These are phyloP conservation scores for Idaea straminata DNA, from an alignment of 2,888 invertebrate species.

Conservation along the genomic window DNA sequence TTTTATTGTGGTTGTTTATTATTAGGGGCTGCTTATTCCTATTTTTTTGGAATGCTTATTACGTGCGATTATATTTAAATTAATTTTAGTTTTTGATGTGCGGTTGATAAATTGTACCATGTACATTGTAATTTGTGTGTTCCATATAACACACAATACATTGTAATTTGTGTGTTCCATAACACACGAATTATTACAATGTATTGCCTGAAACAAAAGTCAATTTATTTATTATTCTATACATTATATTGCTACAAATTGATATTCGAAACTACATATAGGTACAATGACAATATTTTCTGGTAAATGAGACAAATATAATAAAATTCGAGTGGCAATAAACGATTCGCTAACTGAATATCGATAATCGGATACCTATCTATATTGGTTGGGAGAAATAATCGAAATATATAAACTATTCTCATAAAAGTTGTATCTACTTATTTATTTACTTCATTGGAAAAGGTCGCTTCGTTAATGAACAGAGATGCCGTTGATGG, in stretches of 20 bases:
- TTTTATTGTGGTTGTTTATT: no score
- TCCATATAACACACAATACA: no score
- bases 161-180: no score
- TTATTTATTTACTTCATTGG: not conserved
- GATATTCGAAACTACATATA: not conserved
- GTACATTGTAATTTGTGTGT: no score
- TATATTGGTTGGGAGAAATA: not conserved
- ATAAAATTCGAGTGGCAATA: not conserved
- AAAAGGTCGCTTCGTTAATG: not conserved
- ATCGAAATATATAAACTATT: not conserved
- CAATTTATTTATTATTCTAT: not conserved
- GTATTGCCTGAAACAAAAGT: no score
- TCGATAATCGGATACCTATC: not conserved
- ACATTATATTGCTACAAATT: not conserved
- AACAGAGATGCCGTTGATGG: not conserved
- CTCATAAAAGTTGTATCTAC: not conserved
- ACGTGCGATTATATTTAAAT: no score
- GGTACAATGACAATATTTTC: conserved; percentile 1
- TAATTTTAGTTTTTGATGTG: no score
- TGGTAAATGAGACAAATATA: not conserved
- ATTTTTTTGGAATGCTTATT: no score
- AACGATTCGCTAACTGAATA: not conserved
- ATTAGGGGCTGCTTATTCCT: no score
- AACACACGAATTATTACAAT: no score
- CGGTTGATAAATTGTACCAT: no score